Conservation (phyloP, 2,797 vertebrate genomes). For the Sebastes elongatus region DNA sequence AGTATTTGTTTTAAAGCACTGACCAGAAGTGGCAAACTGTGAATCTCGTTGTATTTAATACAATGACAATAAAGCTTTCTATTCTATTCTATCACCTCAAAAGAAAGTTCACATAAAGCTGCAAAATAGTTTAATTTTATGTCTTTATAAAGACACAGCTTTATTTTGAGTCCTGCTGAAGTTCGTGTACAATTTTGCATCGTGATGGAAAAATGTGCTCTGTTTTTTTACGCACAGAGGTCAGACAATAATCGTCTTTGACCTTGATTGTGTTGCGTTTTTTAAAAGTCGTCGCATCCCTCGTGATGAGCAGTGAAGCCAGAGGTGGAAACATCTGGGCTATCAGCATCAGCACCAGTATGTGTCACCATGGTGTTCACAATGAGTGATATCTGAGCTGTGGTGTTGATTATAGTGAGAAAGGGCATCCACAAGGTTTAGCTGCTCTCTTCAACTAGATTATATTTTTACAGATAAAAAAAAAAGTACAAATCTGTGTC, state of each 20-base stretch:
- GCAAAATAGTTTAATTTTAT: not conserved
- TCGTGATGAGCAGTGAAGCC: not conserved
- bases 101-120: constrained; percentile 26
- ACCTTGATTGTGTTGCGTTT: constrained; percentile 65
- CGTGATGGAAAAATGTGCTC: not conserved
- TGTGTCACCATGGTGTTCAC: constrained; percentile 18
- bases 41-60: too few relatives aligned
- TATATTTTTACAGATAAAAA: not conserved
- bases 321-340: not conserved
- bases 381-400: not conserved
- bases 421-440: not conserved
- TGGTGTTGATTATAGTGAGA: not conserved
- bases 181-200: not conserved
- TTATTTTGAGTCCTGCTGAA: not conserved
- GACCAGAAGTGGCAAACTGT: too few relatives aligned
- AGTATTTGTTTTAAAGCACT: too few relatives aligned
- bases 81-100: not conserved
- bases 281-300: constrained; percentile 22
- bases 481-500: not conserved
- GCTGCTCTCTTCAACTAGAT: not conserved
- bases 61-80: too few relatives aligned
- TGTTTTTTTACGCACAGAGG: constrained; percentile 24
- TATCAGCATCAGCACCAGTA: constrained; percentile 40
- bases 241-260: constrained; percentile 42
- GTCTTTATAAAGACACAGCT: not conserved